These are phyloP conservation scores for Corythornis madagascariensis DNA, from an alignment of 2,113 vertebrate species.

Conservation along the genomic window DNA sequence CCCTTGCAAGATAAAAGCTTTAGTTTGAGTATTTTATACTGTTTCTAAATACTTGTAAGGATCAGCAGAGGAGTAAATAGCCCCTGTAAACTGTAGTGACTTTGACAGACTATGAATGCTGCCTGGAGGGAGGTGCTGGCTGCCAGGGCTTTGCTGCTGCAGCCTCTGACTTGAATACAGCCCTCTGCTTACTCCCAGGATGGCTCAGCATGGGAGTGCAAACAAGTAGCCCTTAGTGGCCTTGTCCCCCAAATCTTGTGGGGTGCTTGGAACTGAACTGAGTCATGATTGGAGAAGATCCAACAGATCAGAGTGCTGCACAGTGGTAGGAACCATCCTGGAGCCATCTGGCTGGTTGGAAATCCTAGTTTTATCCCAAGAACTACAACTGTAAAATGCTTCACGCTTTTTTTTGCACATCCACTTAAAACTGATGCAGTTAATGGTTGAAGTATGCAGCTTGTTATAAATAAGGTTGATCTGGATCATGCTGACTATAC, in stretches of 20 bases:
- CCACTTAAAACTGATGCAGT: not conserved
- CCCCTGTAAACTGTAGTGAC: not conserved
- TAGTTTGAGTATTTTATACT: not conserved
- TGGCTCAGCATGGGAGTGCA: not conserved
- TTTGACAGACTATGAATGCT: not conserved
- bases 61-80: not conserved
- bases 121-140: not conserved
- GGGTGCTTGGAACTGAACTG: not conserved
- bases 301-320: not conserved
- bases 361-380: not conserved
- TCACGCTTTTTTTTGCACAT: not conserved
- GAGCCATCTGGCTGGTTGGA: not conserved
- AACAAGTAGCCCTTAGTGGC: not conserved
- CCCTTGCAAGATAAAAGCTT: not conserved
- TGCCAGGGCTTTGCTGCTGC: not conserved
- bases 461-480: not conserved
- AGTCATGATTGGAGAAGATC: not conserved
- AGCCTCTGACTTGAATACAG: not conserved
- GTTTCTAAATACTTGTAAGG: not conserved
- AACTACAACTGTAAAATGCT: not conserved
- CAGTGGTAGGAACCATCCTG: not conserved
- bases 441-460: not conserved
- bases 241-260: not conserved
- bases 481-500: not conserved
- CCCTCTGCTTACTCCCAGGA: not conserved